These are phyloP conservation scores for Elaphurus davidianus DNA, from an alignment of 2,113 vertebrate species.

Conservation along the genomic window DNA sequence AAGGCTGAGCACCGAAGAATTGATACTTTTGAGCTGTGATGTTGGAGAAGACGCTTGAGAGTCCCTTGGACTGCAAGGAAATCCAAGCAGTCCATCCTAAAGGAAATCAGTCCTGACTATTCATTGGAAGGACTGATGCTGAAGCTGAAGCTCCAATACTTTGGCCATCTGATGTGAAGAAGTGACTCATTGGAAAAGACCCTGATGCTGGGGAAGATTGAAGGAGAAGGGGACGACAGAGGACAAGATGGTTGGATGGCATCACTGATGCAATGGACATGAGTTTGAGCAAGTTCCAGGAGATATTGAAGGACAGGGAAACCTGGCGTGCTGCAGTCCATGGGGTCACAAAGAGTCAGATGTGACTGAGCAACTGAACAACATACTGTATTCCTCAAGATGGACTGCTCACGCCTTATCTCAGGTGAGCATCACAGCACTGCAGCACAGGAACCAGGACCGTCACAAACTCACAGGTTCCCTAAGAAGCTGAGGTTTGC, in stretches of 20 bases:
- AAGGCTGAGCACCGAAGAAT: fast-evolving
- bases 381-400: fast-evolving
- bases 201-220: background rate
- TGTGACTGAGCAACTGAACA: background rate
- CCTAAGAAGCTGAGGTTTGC: background rate
- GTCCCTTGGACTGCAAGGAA: background rate
- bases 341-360: background rate
- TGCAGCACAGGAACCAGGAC: fast-evolving
- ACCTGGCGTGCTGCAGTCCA: background rate
- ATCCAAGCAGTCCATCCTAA: background rate
- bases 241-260: background rate
- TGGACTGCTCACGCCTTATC: fast-evolving
- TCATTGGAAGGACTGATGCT: background rate
- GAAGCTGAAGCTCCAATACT: background rate
- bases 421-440: background rate
- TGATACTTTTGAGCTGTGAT: background rate
- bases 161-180: background rate
- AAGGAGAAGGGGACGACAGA: background rate
- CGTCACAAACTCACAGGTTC: fast-evolving
- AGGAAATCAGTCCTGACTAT: background rate
- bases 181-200: background rate
- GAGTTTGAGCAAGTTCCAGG: background rate
- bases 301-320: background rate
- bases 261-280: background rate
- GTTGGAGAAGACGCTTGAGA: background rate